A percentile compares a stretch with the other conserved stretches of the same genome.
Conservation (phyloP, 2,113 vertebrate genomes). For the Cepphus grylle region DNA sequence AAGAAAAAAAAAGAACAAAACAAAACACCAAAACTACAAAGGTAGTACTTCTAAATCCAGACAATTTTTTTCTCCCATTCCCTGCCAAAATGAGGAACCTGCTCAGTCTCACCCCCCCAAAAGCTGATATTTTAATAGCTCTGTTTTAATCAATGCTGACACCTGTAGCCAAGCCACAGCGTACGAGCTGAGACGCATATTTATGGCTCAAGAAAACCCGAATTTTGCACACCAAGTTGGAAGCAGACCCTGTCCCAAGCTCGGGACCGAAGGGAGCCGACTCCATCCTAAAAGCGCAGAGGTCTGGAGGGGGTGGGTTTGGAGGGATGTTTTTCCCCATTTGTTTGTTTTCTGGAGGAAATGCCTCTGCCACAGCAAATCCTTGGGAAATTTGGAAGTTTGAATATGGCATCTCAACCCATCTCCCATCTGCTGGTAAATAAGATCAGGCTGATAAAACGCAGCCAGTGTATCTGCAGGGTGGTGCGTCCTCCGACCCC, state of each 20-base stretch:
- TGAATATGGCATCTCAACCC: not conserved
- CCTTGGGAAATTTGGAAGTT: not conserved
- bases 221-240: not conserved
- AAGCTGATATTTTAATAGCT: not conserved
- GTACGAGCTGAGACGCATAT: not conserved
- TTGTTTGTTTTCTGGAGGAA: not conserved
- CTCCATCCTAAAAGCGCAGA: not conserved
- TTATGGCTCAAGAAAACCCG: not conserved
- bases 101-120: not conserved
- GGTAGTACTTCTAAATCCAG: not conserved
- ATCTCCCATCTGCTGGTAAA: not conserved
- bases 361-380: not conserved
- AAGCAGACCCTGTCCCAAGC: not conserved
- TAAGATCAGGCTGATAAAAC: not conserved
- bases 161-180: not conserved
- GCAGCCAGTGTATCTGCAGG: rapidly evolving
- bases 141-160: not conserved
- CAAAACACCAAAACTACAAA: not conserved
- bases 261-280: rapidly evolving
- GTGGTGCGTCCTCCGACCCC: not conserved
- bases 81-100: not conserved
- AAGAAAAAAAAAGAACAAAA: not conserved
- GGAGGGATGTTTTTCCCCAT: not conserved
- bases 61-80: not conserved
- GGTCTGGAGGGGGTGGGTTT: not conserved